Percentiles rank a stretch among this genome's conserved stretches.
Conservation (phyloP, 2,888 invertebrate genomes). For the Cerceris rybyensis region DNA sequence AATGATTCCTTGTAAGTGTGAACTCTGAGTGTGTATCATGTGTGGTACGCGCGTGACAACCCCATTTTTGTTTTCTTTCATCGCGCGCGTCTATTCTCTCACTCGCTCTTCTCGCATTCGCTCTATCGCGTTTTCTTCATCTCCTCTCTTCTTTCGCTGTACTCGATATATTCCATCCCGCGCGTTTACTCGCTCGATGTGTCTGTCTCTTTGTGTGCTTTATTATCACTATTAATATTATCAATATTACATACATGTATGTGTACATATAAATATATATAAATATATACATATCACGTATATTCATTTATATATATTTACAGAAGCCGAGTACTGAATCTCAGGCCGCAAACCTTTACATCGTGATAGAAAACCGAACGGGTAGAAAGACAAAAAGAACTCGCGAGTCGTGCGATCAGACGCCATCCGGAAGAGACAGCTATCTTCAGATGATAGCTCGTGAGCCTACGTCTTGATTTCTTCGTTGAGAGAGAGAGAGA, state of each 20-base stretch:
- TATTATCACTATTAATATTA: background rate
- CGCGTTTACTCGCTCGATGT: constrained; percentile 9
- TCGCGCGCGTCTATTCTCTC: constrained; percentile 14
- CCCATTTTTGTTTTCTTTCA: constrained; percentile 21
- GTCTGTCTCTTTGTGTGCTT: background rate
- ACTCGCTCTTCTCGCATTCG: constrained; percentile 4
- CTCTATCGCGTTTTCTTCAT: background rate
- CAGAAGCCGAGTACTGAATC: background rate
- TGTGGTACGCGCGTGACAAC: constrained; percentile 27
- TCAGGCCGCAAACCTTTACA: background rate
- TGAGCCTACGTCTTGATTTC: background rate
- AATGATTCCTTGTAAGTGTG: constrained; percentile 60
- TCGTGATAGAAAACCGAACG: background rate
- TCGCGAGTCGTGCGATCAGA: background rate
- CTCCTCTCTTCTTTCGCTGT: background rate
- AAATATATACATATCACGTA: background rate
- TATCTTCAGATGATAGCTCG: background rate
- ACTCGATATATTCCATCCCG: background rate
- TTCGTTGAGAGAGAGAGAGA: background rate
- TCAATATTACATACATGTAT: background rate
- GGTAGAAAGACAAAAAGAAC: background rate
- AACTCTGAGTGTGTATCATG: constrained; percentile 21
- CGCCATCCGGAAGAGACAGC: background rate
- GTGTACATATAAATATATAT: background rate
- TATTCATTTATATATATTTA: background rate